phyloP scores from a whole-genome alignment of 2,888 invertebrate species.

The Drosophila helvetica region DNA sequence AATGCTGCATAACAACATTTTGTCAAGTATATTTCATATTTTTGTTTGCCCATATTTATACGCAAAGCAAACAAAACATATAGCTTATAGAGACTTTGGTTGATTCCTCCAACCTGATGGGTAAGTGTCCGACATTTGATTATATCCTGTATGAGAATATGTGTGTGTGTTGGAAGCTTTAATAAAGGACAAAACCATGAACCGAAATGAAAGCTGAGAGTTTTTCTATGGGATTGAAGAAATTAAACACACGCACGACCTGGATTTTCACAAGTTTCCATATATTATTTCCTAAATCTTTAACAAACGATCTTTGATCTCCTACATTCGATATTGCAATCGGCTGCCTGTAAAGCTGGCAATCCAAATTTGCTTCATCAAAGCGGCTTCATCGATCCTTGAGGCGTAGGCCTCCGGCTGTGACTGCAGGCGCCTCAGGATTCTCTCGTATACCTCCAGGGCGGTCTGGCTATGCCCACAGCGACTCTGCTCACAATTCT shows the following conservation, averaged over 20 bases:
- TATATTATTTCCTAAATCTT: background rate
- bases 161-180: background rate
- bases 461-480: constrained; percentile 57
- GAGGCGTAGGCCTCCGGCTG: background rate
- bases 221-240: background rate
- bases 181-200: background rate
- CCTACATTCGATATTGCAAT: constrained; percentile 54
- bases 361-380: constrained; percentile 58
- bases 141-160: too few species aligned
- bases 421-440: constrained; percentile 39
- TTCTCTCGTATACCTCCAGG: constrained; percentile 47
- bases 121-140: background rate
- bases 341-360: constrained; percentile 60
- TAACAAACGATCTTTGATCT: constrained; percentile 10
- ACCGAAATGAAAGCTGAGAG: background rate
- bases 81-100: background rate
- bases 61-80: background rate
- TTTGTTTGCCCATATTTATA: background rate
- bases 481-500: constrained; percentile 50
- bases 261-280: background rate
- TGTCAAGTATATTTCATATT: background rate
- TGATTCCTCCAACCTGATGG: background rate
- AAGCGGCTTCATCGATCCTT: constrained; percentile 8
- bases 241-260: background rate
- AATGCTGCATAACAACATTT: constrained; percentile 9